phyloP scores from a whole-genome alignment of 1,140 invertebrate genomes.

The Macrobrachium nipponense region DNA sequence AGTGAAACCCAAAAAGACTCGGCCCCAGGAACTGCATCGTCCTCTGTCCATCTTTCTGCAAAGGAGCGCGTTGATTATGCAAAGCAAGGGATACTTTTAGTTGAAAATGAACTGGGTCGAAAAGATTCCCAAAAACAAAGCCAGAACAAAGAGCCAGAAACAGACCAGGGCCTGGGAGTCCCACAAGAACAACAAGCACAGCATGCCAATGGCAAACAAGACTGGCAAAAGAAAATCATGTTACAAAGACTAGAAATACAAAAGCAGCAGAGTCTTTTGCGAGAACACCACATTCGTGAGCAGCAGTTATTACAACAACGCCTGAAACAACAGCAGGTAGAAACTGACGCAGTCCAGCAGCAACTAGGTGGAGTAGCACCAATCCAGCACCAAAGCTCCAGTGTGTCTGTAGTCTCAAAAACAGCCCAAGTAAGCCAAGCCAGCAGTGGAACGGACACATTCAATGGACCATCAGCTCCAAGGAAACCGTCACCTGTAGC shows the following conservation, averaged over 20 bases:
- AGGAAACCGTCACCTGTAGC: no score
- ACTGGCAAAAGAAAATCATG: not conserved
- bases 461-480: not conserved
- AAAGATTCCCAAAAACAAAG: not conserved
- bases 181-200: conserved; percentile 15
- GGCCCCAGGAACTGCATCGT: no score
- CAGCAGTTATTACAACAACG: not conserved
- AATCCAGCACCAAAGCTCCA: not conserved
- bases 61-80: not conserved
- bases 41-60: not conserved
- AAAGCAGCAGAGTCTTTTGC: not conserved
- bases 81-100: not conserved
- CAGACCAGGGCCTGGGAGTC: not conserved
- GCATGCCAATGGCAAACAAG: not conserved
- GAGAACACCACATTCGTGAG: not conserved
- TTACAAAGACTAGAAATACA: conserved; percentile 14
- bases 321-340: not conserved
- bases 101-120: not conserved
- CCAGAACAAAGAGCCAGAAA: not conserved
- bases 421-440: not conserved
- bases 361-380: not conserved
- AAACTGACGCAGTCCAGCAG: not conserved
- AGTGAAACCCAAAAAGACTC: not conserved
- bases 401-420: not conserved
- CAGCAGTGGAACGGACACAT: not conserved